Evolutionary conservation across 2,113 vertebrate genomes (phyloP), one percentile per base, ranked within the genome.

Genomic region (Neodontobutis hainanensis): DNA sequence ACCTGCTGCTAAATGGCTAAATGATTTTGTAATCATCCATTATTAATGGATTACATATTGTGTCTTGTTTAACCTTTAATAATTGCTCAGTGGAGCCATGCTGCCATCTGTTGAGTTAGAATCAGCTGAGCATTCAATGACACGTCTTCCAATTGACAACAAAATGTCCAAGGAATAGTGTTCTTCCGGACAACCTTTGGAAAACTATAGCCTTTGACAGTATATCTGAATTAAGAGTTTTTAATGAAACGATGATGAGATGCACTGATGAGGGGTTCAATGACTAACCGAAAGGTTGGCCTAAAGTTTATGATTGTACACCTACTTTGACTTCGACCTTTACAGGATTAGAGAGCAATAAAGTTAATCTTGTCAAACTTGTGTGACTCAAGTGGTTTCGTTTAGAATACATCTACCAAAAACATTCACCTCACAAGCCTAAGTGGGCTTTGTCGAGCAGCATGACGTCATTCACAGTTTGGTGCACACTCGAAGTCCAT

Each of bases 21-120:
- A 58, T 58, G 56, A 16, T 27, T 43, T 55, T 46, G 35, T 55
- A 55, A 55, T 55, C 52, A 55, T 38, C 52, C 52, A 38, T 55
- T 55, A 55, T 55, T 55, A 55, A 38, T 55, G 52, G n/a, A 55
- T 36, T 55, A 55, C 52, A 55, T 55, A 38, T 55, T 55, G 52
- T 55, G 35, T 55, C 34, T 55, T 34, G n/a, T 55, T 55, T 55
- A 55, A n/a, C 34, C 52, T 36, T 55, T 15, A 55, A 14, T 15
- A 55, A 55, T 55, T 36, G 34, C 52, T 55, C 14, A 34, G 35
- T 55, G 51, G 19, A 38, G 35, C 11, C 34, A 55, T 36, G 38
- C 38, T 55, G 6, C 52, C 52, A 55, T 55, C 52, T 55, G 52
- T 55, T 55, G 52, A 55, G 52, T 55, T 4, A 38, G 52, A 11